Evolutionary conservation across 2,888 invertebrate species (phyloP), one percentile per base, ranked within the genome.

Genomic region (Drosophila macrospina): DNA sequence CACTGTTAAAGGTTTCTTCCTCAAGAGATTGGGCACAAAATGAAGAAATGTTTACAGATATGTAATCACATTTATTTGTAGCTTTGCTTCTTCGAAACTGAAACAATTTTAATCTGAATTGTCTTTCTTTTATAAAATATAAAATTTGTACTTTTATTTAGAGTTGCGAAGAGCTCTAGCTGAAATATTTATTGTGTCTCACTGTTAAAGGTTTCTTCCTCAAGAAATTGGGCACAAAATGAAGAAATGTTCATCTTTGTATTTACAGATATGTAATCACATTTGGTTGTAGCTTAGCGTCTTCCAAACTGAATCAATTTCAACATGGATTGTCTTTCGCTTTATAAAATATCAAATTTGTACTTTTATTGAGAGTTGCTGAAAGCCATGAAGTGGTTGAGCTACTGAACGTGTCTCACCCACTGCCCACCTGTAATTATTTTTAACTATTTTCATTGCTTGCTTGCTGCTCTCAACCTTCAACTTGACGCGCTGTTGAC

Each of bases 381-480:
- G 5, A 26, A 26, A 15, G 5, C 28, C 44, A 45, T 10, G 30
- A 15, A 30, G 28, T 47, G 54, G 47, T 45, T 41, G 24, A 13
- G 59, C 51, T 60, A 52, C 10, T 41, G 13, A 67, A 45, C 48
- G 57, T 62, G 62, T 62, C 41, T 56, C 52, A 51, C 47, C 45
- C 11, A 59, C 54, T 44, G 67, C 67, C 54, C 45, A 71, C 50
- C 63, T 63, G 48, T 74, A 80, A 77, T 86, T 79, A 77, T 66
- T 74, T 62, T 64, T 15, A 70, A 70, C 47, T 20, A 50, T 69
- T 59, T 63, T 37, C 45, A 48, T 28, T 71, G 30, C 8, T 32
- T 36, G 24, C 32, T 45, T 61, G 11, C 30, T 39, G n/a, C 55
- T 47, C 7, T 56, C 32, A 63, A 63, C 84, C 78, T 73, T 78